These are phyloP conservation scores for Solea senegalensis DNA, from an alignment of 2,113 vertebrate genomes.

Conservation along the genomic window DNA sequence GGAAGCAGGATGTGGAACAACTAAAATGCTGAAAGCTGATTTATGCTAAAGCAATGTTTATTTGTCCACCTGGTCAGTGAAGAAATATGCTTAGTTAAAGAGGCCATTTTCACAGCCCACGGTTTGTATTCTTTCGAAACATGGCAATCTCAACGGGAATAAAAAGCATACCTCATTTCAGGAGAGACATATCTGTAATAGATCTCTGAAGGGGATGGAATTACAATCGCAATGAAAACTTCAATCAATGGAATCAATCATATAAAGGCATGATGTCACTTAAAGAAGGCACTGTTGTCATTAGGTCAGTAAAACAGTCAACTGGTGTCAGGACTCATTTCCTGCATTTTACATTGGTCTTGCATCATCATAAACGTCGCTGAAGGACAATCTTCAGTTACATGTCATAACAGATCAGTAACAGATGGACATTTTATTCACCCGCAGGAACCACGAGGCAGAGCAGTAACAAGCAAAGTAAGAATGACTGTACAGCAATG, in stretches of 20 bases:
- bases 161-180: slow-evolving; percentile 35
- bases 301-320: too few species aligned
- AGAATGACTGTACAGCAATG: slow-evolving; percentile 32
- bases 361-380: too few species aligned
- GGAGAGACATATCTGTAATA: background rate
- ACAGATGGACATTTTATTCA: background rate
- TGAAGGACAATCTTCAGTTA: too few species aligned
- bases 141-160: slow-evolving; percentile 38
- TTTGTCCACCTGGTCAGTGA: slow-evolving; percentile 52
- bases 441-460: background rate
- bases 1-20: slow-evolving; percentile 61
- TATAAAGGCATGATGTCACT: background rate
- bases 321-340: too few species aligned
- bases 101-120: slow-evolving; percentile 44
- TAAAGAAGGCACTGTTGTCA: too few species aligned
- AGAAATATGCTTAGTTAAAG: slow-evolving; percentile 27
- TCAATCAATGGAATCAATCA: background rate
- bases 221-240: background rate
- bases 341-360: too few species aligned
- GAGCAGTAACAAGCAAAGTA: slow-evolving; percentile 7
- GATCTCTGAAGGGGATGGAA: background rate
- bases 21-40: slow-evolving; percentile 48
- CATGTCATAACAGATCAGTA: too few species aligned
- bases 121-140: slow-evolving; percentile 32
- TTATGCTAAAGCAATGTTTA: slow-evolving; percentile 23